Conservation (phyloP, 2,113 vertebrate genomes). For the Calyptomena viridis region DNA sequence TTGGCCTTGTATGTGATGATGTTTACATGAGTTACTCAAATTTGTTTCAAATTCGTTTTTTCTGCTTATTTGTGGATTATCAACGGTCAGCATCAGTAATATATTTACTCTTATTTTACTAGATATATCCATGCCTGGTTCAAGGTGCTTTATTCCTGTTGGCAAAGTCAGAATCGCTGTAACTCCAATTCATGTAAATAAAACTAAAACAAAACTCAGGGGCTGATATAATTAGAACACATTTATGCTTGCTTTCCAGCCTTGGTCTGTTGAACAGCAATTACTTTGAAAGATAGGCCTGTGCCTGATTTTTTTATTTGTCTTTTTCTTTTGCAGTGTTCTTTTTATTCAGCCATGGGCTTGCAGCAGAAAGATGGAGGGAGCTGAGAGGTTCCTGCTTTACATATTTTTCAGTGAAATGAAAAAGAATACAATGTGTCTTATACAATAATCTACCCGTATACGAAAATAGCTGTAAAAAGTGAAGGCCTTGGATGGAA, state of each 20-base stretch:
- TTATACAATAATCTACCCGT: neutral
- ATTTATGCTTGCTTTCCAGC: constrained; percentile 61
- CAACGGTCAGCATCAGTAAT: neutral
- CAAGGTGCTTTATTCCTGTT: constrained; percentile 58
- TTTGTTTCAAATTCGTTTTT: neutral
- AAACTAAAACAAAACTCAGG: constrained; percentile 50
- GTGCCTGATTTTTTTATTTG: neutral
- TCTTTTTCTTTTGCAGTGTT: neutral
- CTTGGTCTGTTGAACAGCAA: constrained; percentile 66
- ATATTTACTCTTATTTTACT: neutral
- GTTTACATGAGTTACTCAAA: neutral
- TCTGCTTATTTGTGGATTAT: neutral
- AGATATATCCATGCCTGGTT: constrained; percentile 46
- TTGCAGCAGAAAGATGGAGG: constrained; percentile 14
- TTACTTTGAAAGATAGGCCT: constrained; percentile 66
- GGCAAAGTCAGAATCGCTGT: constrained; percentile 59
- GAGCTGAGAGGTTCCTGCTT: neutral
- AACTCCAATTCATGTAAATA: constrained; percentile 43
- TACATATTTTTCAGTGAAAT: neutral
- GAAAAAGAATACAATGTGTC: neutral
- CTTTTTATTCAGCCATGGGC: neutral
- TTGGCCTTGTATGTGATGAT: neutral
- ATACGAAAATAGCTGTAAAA: neutral
- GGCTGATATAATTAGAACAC: constrained; percentile 62
- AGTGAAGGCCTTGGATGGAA: neutral